phyloP scores from a whole-genome alignment of 2,888 invertebrate genomes.

The Drosophila formosana region DNA sequence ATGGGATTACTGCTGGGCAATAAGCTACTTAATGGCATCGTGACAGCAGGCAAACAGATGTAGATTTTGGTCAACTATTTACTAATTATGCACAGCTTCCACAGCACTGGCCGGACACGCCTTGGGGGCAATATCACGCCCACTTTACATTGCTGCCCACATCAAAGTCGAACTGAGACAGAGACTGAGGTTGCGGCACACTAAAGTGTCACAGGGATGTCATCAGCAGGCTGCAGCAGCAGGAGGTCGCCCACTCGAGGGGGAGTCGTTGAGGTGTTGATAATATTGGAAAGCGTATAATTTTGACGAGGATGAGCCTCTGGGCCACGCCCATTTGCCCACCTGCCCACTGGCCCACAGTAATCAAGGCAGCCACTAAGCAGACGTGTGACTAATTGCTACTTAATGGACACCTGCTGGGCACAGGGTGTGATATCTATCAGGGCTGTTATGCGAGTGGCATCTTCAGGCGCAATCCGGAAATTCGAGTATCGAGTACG shows the following conservation, averaged over 20 bases:
- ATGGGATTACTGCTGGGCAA: slow-evolving; percentile 15
- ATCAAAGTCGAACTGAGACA: slow-evolving; percentile 57
- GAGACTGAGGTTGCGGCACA: slow-evolving; percentile 47
- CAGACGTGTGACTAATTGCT: slow-evolving; percentile 69
- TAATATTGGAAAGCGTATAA: slow-evolving; percentile 73
- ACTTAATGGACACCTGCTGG: slow-evolving; percentile 67
- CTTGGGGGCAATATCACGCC: slow-evolving; percentile 25
- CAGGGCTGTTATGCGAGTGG: slow-evolving; percentile 8
- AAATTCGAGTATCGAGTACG: neutral
- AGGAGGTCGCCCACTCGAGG: slow-evolving; percentile 15
- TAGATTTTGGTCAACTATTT: slow-evolving; percentile 58
- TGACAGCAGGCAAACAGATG: slow-evolving; percentile 24
- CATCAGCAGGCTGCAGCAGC: slow-evolving; percentile 34
- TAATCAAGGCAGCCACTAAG: slow-evolving; percentile 54
- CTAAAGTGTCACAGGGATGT: slow-evolving; percentile 70
- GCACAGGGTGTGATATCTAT: slow-evolving; percentile 36
- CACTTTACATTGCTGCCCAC: slow-evolving; percentile 33
- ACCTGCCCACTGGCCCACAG: slow-evolving; percentile 29
- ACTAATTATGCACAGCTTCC: slow-evolving; percentile 69
- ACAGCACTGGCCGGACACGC: slow-evolving; percentile 40
- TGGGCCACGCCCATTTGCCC: slow-evolving; percentile 42
- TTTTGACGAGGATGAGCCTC: slow-evolving; percentile 57
- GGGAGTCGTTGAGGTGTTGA: slow-evolving; percentile 43
- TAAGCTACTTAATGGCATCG: slow-evolving; percentile 55
- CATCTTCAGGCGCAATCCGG: slow-evolving; percentile 1